Percentiles rank a stretch among this genome's conserved stretches.
phyloP scores from a whole-genome alignment of 2,797 vertebrate genomes.

The Pipistrellus pipistrellus region DNA sequence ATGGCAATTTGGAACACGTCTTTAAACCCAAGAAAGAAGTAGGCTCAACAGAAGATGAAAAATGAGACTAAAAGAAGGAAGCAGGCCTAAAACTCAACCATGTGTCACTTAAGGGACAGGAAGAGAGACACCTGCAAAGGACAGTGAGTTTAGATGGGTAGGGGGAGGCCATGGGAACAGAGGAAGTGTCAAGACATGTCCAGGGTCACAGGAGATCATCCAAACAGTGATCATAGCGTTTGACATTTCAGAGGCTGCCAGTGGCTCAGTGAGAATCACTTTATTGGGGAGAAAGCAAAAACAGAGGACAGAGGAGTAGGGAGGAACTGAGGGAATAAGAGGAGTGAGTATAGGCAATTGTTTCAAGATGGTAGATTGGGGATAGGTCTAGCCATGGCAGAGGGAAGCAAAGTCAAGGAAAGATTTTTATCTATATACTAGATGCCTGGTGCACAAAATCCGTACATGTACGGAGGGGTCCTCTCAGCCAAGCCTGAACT shows the following conservation, averaged over 20 bases:
- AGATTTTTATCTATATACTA: neutral
- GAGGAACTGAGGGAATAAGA: neutral
- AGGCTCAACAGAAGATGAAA: too few relatives aligned
- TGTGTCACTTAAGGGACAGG: too few relatives aligned
- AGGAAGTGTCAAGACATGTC: neutral
- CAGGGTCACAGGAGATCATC: neutral
- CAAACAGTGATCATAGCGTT: fast-evolving
- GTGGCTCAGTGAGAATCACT: neutral
- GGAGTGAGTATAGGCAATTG: neutral
- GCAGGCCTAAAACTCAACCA: too few relatives aligned
- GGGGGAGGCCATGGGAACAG: neutral
- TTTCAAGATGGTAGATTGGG: neutral
- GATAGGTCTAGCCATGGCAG: neutral
- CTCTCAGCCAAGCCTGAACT: too few relatives aligned
- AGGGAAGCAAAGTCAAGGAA: neutral
- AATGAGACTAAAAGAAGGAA: too few relatives aligned
- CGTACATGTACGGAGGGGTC: too few relatives aligned
- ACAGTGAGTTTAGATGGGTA: neutral
- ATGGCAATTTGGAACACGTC: too few relatives aligned
- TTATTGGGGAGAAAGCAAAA: neutral
- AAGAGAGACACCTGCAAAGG: neutral
- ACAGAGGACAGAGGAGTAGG: neutral
- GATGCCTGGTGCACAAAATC: too few relatives aligned
- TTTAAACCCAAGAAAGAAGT: too few relatives aligned
- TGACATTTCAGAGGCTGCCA: neutral